Evolutionary conservation across 2,888 invertebrate genomes (phyloP).

Genomic region (Limnephilus auricula): DNA sequence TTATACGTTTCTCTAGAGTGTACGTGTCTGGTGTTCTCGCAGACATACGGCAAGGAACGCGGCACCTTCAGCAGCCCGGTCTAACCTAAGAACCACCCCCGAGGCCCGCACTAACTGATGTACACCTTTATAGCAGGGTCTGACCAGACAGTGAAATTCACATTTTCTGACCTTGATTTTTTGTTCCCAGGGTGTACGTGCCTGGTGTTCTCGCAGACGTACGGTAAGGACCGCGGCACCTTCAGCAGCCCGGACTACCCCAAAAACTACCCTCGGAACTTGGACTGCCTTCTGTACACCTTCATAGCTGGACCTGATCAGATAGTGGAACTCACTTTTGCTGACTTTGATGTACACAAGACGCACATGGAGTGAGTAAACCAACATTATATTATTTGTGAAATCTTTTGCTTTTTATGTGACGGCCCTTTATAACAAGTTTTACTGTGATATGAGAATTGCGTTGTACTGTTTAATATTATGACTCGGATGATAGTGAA

Average conservation of each 20-base stretch:
- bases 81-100: slow-evolving; percentile 86
- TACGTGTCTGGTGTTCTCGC: slow-evolving; percentile 88
- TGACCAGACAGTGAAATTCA: slow-evolving; percentile 86
- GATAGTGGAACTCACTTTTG: slow-evolving; percentile 89
- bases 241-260: slow-evolving; percentile 93
- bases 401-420: background rate
- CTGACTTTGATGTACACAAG: slow-evolving; percentile 87
- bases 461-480: no score
- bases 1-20: slow-evolving; percentile 80
- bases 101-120: slow-evolving; percentile 87
- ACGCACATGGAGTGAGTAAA: slow-evolving; percentile 82
- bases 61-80: slow-evolving; percentile 91
- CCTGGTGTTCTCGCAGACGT: slow-evolving; percentile 87
- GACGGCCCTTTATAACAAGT: background rate
- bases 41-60: slow-evolving; percentile 86
- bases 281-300: slow-evolving; percentile 90
- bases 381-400: background rate
- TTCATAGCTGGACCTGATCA: slow-evolving; percentile 88
- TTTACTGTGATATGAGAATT: no score
- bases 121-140: slow-evolving; percentile 89
- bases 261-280: slow-evolving; percentile 83
- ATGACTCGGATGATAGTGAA: no score
- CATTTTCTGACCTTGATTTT: background rate
- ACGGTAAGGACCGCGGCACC: slow-evolving; percentile 86
- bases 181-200: slow-evolving; percentile 86